A percentile compares a stretch with the other conserved stretches of the same genome.
Conservation (phyloP, 2,797 vertebrate genomes). For the Sylvia borin region DNA sequence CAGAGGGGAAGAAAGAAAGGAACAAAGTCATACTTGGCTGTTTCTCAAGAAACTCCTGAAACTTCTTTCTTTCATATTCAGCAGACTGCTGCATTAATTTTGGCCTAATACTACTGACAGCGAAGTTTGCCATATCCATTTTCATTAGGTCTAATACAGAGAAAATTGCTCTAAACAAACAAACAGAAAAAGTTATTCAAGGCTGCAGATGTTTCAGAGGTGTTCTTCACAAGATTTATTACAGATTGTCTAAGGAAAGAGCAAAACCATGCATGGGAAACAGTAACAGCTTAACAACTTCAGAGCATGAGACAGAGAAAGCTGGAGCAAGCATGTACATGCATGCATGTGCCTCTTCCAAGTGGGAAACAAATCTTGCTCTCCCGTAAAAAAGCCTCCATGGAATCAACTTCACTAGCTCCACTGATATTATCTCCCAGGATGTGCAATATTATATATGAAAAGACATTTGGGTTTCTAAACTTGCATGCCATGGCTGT, state of each 20-base stretch:
- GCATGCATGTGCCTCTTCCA: neutral
- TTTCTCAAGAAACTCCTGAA: constrained; percentile 93
- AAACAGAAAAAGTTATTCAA: constrained; percentile 48
- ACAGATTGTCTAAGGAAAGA: neutral
- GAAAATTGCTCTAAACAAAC: constrained; percentile 87
- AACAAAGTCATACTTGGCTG: constrained; percentile 87
- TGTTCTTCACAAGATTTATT: constrained; percentile 3
- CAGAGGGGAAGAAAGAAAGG: constrained; percentile 45
- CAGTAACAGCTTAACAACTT: neutral
- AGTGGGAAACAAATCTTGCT: neutral
- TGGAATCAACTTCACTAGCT: neutral
- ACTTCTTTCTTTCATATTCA: constrained; percentile 96
- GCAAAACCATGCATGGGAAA: constrained; percentile 29
- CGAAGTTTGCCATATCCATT: constrained; percentile 97
- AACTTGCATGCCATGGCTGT: neutral
- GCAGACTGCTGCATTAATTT: constrained; percentile 96
- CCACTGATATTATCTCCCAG: neutral
- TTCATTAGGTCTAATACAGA: constrained; percentile 95
- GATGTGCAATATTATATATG: neutral
- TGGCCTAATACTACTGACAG: constrained; percentile 90
- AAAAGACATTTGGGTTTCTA: neutral
- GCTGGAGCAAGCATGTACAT: neutral
- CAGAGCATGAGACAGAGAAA: neutral
- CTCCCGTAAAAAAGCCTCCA: neutral
- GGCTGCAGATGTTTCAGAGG: neutral